These are phyloP conservation scores for Bellardia bayeri DNA, from an alignment of 2,888 invertebrate genomes.

Conservation along the genomic window DNA sequence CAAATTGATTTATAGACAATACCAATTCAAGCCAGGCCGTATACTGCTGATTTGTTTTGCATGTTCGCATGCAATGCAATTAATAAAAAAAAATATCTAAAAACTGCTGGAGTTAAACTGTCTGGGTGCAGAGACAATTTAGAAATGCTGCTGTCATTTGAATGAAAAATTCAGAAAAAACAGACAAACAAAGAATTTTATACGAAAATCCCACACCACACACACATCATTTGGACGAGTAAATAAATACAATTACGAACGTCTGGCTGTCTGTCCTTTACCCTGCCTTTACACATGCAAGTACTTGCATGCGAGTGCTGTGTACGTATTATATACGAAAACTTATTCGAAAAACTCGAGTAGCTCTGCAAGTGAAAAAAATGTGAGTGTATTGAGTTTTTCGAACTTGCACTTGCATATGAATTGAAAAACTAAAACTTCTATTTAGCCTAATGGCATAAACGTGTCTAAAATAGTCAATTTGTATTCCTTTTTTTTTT, in stretches of 20 bases:
- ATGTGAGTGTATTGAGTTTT: too few relatives aligned
- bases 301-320: too few relatives aligned
- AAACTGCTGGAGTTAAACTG: conserved; percentile 3
- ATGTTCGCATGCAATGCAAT: conserved; percentile 56
- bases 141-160: conserved; percentile 46
- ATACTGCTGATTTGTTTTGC: conserved; percentile 31
- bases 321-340: too few relatives aligned
- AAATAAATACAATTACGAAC: background rate
- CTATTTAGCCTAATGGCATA: conserved; percentile 67
- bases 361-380: too few relatives aligned
- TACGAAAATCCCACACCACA: conserved; percentile 59
- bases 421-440: conserved; percentile 45
- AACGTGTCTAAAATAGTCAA: conserved; percentile 66
- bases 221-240: conserved; percentile 9
- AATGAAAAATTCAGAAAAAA: conserved; percentile 8
- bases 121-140: conserved; percentile 12
- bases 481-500: conserved; percentile 19
- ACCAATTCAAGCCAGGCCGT: background rate
- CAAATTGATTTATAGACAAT: background rate
- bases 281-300: too few relatives aligned
- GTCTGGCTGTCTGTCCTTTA: conserved; percentile 18
- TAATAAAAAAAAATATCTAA: conserved; percentile 3
- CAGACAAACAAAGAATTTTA: conserved; percentile 12
- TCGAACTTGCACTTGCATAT: too few relatives aligned
- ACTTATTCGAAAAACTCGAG: too few relatives aligned